phyloP scores from a whole-genome alignment of 2,888 invertebrate genomes.

The Leptinotarsa rubiginosa region DNA sequence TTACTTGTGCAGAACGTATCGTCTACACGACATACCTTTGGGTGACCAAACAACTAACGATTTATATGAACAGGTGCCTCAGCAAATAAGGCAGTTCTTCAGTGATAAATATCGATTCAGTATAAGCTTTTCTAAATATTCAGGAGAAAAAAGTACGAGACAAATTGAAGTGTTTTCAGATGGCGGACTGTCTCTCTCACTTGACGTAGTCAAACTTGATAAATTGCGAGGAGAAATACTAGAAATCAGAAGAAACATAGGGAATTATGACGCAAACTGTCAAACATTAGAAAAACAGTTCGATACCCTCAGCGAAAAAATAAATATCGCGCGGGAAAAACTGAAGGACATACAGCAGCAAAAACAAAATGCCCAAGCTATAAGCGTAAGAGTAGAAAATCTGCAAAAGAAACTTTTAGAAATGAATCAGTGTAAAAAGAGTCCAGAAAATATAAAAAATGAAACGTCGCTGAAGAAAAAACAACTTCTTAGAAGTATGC shows the following conservation, averaged over 20 bases:
- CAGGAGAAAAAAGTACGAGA: slow-evolving; percentile 72
- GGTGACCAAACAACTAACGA: slow-evolving; percentile 74
- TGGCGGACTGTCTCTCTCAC: slow-evolving; percentile 70
- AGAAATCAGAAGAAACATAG: slow-evolving; percentile 49
- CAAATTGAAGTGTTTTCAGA: slow-evolving; percentile 70
- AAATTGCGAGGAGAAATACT: slow-evolving; percentile 56
- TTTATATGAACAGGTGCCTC: slow-evolving; percentile 69
- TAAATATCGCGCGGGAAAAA: slow-evolving; percentile 46
- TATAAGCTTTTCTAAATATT: slow-evolving; percentile 74
- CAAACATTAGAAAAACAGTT: slow-evolving; percentile 61
- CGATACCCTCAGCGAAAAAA: slow-evolving; percentile 50
- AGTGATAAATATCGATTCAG: slow-evolving; percentile 70
- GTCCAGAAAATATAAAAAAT: slow-evolving; percentile 56
- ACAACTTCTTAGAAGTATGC: slow-evolving; percentile 42
- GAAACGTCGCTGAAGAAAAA: slow-evolving; percentile 55
- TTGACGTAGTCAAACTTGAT: slow-evolving; percentile 70
- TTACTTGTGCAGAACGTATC: slow-evolving; percentile 76
- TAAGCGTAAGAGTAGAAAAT: slow-evolving; percentile 48
- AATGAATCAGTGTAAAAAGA: slow-evolving; percentile 47
- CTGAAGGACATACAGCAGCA: slow-evolving; percentile 50
- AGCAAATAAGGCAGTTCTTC: slow-evolving; percentile 71
- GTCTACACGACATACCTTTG: slow-evolving; percentile 78
- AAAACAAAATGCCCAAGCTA: slow-evolving; percentile 45
- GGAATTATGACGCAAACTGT: slow-evolving; percentile 53
- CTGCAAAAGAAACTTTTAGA: slow-evolving; percentile 47